Conservation (phyloP, 2,888 invertebrate genomes). For the Drosophila monieri region DNA sequence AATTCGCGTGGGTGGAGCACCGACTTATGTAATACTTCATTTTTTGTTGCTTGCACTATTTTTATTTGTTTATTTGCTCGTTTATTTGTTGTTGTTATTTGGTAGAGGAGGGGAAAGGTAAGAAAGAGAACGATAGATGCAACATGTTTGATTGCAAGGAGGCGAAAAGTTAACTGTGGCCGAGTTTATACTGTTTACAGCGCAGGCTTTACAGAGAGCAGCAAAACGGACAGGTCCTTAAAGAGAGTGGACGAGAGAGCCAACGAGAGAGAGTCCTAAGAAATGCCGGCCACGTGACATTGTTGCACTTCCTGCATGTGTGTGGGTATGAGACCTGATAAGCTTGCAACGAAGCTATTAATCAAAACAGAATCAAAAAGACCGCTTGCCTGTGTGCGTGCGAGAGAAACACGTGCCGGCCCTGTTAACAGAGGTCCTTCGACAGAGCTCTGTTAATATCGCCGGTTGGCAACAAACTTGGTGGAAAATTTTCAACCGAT, state of each 20-base stretch:
- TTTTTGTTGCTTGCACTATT: constrained; percentile 59
- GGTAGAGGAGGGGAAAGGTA: constrained; percentile 56
- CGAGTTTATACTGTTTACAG: constrained; percentile 67
- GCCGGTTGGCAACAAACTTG: constrained; percentile 65
- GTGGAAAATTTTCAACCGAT: constrained; percentile 37
- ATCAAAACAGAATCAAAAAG: constrained; percentile 80
- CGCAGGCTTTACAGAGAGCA: constrained; percentile 44
- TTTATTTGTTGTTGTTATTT: constrained; percentile 5
- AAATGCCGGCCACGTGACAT: constrained; percentile 76
- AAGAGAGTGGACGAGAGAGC: background rate
- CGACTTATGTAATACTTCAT: constrained; percentile 71
- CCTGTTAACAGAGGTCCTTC: constrained; percentile 55
- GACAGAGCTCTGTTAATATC: constrained; percentile 41
- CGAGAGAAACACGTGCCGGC: constrained; percentile 81
- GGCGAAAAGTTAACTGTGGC: constrained; percentile 61
- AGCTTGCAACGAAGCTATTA: constrained; percentile 74
- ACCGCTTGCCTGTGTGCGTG: constrained; percentile 54
- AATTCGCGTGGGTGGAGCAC: constrained; percentile 68
- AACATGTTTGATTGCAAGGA: constrained; percentile 69
- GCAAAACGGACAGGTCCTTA: constrained; percentile 7
- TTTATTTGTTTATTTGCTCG: constrained; percentile 30
- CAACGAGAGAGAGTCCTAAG: constrained; percentile 17
- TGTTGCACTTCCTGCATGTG: constrained; percentile 65
- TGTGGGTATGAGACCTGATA: constrained; percentile 47
- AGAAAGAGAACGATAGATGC: constrained; percentile 57